phyloP scores from a whole-genome alignment of 2,888 invertebrate genomes.

The Smittia aterrima region DNA sequence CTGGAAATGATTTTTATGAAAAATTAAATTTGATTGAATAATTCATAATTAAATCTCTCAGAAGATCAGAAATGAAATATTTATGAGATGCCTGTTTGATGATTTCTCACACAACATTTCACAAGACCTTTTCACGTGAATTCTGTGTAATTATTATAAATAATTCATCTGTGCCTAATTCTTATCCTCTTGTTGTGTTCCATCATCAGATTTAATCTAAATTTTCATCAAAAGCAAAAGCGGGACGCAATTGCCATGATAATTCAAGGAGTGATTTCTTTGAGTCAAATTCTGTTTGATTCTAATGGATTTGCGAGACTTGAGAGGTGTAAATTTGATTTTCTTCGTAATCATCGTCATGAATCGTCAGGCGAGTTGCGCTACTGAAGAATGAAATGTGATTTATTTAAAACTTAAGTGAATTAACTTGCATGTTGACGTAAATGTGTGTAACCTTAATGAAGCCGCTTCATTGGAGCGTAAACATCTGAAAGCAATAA shows the following conservation, averaged over 20 bases:
- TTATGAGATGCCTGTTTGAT: slow-evolving; percentile 3
- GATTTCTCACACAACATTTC: slow-evolving; percentile 3
- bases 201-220: background rate
- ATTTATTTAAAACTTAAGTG: background rate
- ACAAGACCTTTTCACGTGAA: slow-evolving; percentile 3
- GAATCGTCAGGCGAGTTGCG: background rate
- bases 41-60: background rate
- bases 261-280: background rate
- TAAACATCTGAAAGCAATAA: background rate
- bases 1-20: background rate
- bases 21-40: no score
- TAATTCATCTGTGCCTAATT: background rate
- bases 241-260: background rate
- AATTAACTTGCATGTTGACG: background rate
- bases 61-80: background rate
- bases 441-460: background rate
- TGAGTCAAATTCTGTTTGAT: background rate
- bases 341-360: background rate
- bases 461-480: no score
- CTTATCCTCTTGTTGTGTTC: background rate
- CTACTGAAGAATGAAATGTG: background rate
- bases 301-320: background rate
- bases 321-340: slow-evolving; percentile 6
- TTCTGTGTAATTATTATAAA: no score
- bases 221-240: background rate